Evolutionary conservation across 1,140 invertebrate species (phyloP).

Genomic region (Trachelipus rathkii): DNA sequence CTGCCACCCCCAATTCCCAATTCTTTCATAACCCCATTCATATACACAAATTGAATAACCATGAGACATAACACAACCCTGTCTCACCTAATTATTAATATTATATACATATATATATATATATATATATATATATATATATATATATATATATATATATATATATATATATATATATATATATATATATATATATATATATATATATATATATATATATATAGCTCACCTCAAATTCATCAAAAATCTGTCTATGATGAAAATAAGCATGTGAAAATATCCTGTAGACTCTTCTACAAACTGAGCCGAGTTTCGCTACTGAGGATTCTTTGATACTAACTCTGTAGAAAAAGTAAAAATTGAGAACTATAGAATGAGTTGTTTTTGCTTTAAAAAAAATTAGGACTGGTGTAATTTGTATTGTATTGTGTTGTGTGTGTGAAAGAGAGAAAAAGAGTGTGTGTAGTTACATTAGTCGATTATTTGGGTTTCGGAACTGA

Average conservation of each 20-base stretch:
- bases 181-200: neutral
- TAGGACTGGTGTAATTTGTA: neutral
- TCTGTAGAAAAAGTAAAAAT: slow-evolving; percentile 57
- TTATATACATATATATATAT: slow-evolving; percentile 12
- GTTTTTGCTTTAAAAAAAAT: neutral
- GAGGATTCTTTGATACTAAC: slow-evolving; percentile 99
- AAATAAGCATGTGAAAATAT: slow-evolving; percentile 99
- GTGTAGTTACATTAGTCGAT: too few species aligned
- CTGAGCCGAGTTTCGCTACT: slow-evolving; percentile 94
- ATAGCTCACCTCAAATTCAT: slow-evolving; percentile 81
- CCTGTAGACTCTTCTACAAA: slow-evolving; percentile 95
- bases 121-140: slow-evolving; percentile 4
- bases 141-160: slow-evolving; percentile 8
- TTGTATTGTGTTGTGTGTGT: too few species aligned
- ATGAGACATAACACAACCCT: too few species aligned
- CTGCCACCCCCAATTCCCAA: too few species aligned
- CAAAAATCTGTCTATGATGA: slow-evolving; percentile 94
- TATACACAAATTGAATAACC: too few species aligned
- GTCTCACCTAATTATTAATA: too few species aligned
- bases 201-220: neutral
- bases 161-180: slow-evolving; percentile 11
- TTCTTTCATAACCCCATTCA: too few species aligned
- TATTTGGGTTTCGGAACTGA: too few species aligned
- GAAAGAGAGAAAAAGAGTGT: too few species aligned
- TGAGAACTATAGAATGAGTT: neutral